phyloP scores from a whole-genome alignment of 2,797 vertebrate species.

The Lindbergichthys nudifrons region DNA sequence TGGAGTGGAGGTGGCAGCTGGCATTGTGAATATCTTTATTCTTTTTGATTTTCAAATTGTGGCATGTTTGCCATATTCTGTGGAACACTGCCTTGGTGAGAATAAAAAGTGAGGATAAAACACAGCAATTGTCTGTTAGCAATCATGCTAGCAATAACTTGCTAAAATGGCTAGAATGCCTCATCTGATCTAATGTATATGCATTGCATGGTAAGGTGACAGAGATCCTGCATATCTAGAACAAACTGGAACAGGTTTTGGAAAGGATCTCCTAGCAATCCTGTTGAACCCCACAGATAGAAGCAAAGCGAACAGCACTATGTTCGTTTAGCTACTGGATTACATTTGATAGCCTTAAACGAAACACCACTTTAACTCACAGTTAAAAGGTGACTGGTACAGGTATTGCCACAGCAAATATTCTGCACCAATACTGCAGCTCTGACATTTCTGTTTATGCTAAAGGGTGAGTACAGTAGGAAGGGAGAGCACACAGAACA shows the following conservation, averaged over 20 bases:
- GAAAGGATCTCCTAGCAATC: background rate
- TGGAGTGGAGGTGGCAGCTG: background rate
- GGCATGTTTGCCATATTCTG: background rate
- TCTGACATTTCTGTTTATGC: constrained; percentile 52
- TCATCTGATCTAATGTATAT: background rate
- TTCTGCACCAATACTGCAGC: constrained; percentile 37
- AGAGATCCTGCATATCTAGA: background rate
- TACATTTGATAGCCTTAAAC: background rate
- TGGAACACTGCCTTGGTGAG: background rate
- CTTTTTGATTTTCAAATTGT: background rate
- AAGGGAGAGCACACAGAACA: constrained; percentile 35
- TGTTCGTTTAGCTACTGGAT: background rate
- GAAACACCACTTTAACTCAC: constrained; percentile 6
- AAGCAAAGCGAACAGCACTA: background rate
- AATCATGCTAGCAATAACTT: background rate
- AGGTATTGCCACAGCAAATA: constrained; percentile 26
- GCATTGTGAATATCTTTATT: background rate
- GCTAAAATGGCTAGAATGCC: too few relatives aligned
- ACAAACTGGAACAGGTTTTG: background rate
- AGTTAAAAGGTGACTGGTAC: constrained; percentile 25
- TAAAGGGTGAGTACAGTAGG: constrained; percentile 27
- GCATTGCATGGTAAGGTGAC: background rate
- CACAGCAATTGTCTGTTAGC: background rate
- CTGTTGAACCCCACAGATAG: background rate
- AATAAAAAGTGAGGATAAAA: background rate